Base-by-base conservation (phyloP, 2,888 invertebrate species). In the Brachyopa scutellaris region DNA sequence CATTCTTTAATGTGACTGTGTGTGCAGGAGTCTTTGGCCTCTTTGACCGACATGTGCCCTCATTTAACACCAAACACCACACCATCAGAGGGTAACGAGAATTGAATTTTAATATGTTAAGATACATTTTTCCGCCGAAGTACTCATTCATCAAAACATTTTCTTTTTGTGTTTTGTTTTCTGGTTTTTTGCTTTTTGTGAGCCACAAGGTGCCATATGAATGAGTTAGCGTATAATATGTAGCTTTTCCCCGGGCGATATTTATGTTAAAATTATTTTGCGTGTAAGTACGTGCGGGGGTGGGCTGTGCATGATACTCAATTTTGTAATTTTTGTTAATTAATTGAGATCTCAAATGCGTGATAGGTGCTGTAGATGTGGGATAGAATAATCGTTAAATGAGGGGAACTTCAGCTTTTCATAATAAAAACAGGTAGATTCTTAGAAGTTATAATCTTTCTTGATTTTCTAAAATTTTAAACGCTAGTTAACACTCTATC, bases 11-110 rank as follows among this genome's bases (percentile, higher is more conserved):
- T 47, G 61, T 29, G 40, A 73, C 62, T 45, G 33, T 64, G 53
- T 57, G 57, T 74, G 38, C 17, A 51, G 33, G 29, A 62, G 74
- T 42, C 70, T 67, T 64, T 76, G 64, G 64, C 53, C 66, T 82
- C 38, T 69, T 59, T 82, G 82, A 77, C 82, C 70, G 72, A 72
- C 77, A 77, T 82, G 77, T 82, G 82, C 66, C 77, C 77, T 82
- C 82, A 59, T 77, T 82, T 82, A 82, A 72, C 82, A 82, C 82
- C 64, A 15, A 59, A 3, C 26, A 26, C 1, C 38, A 51, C 26
- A 55, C 57, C 38, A 40, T 64, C 76, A 33, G 69, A 64, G 69
- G 62, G 61, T 29, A 51, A 74, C 49, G 64, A 66, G 70, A 76
- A 72, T 70, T 70, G 76, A 82, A 82, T 77, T 70, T 82, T 72